Base-by-base conservation (phyloP, 2,113 vertebrate genomes). In the Delphinapterus leucas region DNA sequence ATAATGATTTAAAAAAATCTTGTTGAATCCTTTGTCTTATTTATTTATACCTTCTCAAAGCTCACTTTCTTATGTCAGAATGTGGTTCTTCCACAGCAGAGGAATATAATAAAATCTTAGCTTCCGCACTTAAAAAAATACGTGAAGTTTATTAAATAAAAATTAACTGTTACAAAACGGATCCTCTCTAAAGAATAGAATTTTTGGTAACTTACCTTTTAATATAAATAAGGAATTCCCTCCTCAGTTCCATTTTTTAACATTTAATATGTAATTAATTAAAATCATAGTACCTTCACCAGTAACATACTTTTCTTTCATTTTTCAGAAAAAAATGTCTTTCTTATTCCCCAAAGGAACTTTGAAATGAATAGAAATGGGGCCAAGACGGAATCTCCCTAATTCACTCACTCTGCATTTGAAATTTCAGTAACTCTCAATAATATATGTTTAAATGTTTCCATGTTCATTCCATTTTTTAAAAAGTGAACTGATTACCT, bases 11-110 rank as follows among this genome's bases (percentile, higher is more conserved):
- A n/a, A 15, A 33, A 63, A 88, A 47, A 36, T 12, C 36, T 53
- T 31, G 67, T 67, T 68, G 76, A 90, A 90, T 61, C 97, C 76
- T 88, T 96, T 97, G 96, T 93, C 96, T 88, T 73, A 60, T 84
- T 90, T 96, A 86, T 92, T 98, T 93, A 87, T 38, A 80, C 90
- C 84, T 95, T 83, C 67, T 95, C 44, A 63, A 65, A 74, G 33
- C 36, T 81, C 90, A 53, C 79, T 97, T 97, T 95, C 96, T 97
- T 91, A 97, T 93, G 89, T 90, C 96, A 95, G 82, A 97, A 21
- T 25, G 33, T 76, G 8, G 31, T 97, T 95, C 71, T 41, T 92
- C 82, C 94, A 96, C 63, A 95, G 92, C 49, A 79, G 91, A 88
- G 95, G 90, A 97, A 73, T 70, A 47, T 31, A 74, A 31, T 33